Percentiles rank a stretch among this genome's conserved stretches.
These are phyloP conservation scores for Micronisus gabar DNA, from an alignment of 2,113 vertebrate genomes.

Conservation along the genomic window DNA sequence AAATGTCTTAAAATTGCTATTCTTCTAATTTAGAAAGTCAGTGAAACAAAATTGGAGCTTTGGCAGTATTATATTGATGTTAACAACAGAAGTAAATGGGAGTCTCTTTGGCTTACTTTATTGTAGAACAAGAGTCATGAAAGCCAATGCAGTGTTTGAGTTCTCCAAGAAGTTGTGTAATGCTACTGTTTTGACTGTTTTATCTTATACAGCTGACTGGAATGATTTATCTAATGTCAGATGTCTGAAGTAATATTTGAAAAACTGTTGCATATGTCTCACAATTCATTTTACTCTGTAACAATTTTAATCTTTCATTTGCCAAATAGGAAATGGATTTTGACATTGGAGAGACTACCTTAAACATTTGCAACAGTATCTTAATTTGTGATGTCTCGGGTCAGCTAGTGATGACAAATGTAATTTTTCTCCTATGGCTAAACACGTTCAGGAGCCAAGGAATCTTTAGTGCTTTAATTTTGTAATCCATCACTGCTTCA, in stretches of 20 bases:
- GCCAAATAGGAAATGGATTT: slow-evolving; percentile 1
- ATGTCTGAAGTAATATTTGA: slow-evolving; percentile 8
- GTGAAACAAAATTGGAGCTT: not conserved
- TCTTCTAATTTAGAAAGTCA: not conserved
- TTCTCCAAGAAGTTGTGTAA: not conserved
- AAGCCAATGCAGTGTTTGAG: not conserved
- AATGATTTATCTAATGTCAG: not conserved
- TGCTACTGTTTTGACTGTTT: not conserved
- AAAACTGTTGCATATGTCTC: not conserved
- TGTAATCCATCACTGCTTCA: not conserved
- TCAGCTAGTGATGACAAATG: not conserved
- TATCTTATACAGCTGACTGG: not conserved
- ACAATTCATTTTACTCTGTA: slow-evolving; percentile 6
- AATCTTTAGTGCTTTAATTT: not conserved
- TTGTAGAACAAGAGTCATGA: not conserved
- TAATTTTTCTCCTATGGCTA: not conserved
- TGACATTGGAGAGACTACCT: not conserved
- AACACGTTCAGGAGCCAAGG: not conserved
- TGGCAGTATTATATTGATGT: not conserved
- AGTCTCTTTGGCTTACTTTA: not conserved
- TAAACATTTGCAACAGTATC: not conserved
- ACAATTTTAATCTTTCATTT: slow-evolving; percentile 13
- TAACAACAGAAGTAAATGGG: not conserved
- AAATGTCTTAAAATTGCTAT: not conserved
- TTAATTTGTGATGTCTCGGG: slow-evolving; percentile 18